These are phyloP conservation scores for Columba janthina DNA, from an alignment of 2,113 vertebrate species.

Conservation along the genomic window DNA sequence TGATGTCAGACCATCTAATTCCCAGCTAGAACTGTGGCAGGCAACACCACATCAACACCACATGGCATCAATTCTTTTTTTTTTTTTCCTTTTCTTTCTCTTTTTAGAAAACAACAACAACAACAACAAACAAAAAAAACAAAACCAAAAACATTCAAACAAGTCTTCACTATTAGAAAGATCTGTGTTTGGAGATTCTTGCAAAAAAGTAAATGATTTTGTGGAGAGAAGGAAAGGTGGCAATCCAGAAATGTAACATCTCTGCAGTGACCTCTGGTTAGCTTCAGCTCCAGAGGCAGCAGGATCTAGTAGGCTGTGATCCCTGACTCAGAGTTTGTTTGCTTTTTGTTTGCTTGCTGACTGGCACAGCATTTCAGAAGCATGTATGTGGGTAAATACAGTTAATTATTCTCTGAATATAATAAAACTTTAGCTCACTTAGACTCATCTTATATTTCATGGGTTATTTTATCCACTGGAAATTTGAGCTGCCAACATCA, in stretches of 20 bases:
- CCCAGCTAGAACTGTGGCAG: not conserved
- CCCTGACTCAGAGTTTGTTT: not conserved
- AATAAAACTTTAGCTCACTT: not conserved
- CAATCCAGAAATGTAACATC: not conserved
- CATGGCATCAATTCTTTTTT: not conserved
- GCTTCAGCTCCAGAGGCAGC: not conserved
- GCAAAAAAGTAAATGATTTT: not conserved
- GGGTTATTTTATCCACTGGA: not conserved
- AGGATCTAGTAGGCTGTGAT: not conserved
- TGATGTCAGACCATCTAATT: not conserved
- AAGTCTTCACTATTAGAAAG: not conserved
- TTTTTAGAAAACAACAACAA: too few species aligned
- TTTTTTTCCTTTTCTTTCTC: not conserved
- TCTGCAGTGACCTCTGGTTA: not conserved
- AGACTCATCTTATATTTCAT: not conserved
- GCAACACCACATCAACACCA: not conserved
- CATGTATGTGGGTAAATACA: not conserved
- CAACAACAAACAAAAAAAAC: too few species aligned
- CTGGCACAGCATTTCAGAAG: not conserved
- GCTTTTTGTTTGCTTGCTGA: not conserved
- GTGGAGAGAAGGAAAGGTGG: not conserved
- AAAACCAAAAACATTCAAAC: not conserved
- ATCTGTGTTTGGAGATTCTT: not conserved
- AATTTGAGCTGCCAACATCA: not conserved
- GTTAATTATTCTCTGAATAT: not conserved